A percentile compares a stretch with the other conserved stretches of the same genome.
Evolutionary conservation across 2,113 vertebrate species (phyloP).

Genomic region (Solea solea): DNA sequence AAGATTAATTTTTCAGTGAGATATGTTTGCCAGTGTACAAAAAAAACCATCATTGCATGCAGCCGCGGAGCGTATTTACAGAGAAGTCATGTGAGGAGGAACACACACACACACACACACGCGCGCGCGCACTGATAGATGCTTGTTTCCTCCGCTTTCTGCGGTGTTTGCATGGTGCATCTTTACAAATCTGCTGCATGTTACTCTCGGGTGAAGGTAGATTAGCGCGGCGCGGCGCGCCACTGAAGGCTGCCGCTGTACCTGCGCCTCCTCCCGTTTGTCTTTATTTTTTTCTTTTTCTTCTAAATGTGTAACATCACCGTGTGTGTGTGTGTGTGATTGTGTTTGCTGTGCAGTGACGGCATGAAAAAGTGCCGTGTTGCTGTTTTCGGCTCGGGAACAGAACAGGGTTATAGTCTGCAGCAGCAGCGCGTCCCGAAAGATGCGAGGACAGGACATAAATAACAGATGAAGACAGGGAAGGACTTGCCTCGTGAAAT

Average conservation of each 20-base stretch:
- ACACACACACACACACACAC: too few species aligned
- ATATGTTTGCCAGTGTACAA: background rate
- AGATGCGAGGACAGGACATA: conserved; percentile 21
- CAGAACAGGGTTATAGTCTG: conserved; percentile 19
- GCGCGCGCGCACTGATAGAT: too few species aligned
- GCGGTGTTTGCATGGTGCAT: too few species aligned
- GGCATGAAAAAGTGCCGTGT: conserved; percentile 33
- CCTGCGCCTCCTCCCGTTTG: background rate
- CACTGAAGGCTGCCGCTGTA: background rate
- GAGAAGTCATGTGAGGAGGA: background rate
- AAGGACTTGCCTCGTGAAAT: conserved; percentile 10
- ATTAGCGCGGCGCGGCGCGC: too few species aligned
- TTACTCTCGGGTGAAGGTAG: background rate
- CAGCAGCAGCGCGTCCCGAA: conserved; percentile 44
- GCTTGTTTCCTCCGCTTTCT: background rate
- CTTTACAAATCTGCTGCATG: background rate
- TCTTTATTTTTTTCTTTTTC: background rate
- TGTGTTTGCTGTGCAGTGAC: background rate
- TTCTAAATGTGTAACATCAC: background rate
- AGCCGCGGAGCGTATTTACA: background rate
- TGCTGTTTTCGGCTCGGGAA: background rate
- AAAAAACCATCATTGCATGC: background rate
- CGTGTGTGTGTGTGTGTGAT: too few species aligned
- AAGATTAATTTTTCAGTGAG: conserved; percentile 45
- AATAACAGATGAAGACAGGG: conserved; percentile 36